Evolutionary conservation across 2,888 invertebrate genomes (phyloP).

Genomic region (Meloe dianella): DNA sequence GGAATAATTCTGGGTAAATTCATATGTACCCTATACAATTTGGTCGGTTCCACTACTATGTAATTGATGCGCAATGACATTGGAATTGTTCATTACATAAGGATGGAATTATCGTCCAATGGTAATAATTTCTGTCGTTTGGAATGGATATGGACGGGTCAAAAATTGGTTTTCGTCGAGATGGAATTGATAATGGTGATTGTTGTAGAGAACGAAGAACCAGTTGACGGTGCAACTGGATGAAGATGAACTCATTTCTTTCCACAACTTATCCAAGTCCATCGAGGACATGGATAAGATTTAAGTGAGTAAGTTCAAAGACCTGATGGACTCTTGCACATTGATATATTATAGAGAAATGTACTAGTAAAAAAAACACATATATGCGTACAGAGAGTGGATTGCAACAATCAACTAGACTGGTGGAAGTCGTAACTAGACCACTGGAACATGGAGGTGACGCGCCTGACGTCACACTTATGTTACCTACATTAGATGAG

Average conservation of each 20-base stretch:
- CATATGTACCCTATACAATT: neutral
- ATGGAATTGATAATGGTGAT: conserved; percentile 2
- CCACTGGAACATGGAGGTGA: conserved; percentile 60
- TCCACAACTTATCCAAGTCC: conserved; percentile 39
- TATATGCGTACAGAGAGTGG: conserved; percentile 31
- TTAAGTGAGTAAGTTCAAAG: conserved; percentile 36
- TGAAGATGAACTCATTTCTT: conserved; percentile 53
- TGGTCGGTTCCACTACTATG: neutral
- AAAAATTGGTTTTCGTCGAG: neutral
- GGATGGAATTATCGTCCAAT: conserved; percentile 2
- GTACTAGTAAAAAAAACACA: conserved; percentile 4
- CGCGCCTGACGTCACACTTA: conserved; percentile 58
- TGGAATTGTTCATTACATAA: conserved; percentile 13
- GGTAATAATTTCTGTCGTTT: conserved; percentile 2
- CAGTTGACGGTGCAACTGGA: conserved; percentile 9
- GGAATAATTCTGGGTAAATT: neutral
- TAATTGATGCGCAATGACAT: conserved; percentile 13
- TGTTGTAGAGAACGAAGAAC: neutral
- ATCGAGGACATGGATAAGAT: conserved; percentile 47
- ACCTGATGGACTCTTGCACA: conserved; percentile 34
- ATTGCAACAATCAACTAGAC: conserved; percentile 46
- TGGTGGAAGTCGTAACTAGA: conserved; percentile 53
- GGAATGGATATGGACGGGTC: too few relatives aligned
- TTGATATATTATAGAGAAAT: neutral
- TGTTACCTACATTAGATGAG: conserved; percentile 57